Percentiles rank a stretch among this genome's conserved stretches.
These are phyloP conservation scores for Gallirallus australis DNA, from an alignment of 2,797 vertebrate species.

Conservation along the genomic window DNA sequence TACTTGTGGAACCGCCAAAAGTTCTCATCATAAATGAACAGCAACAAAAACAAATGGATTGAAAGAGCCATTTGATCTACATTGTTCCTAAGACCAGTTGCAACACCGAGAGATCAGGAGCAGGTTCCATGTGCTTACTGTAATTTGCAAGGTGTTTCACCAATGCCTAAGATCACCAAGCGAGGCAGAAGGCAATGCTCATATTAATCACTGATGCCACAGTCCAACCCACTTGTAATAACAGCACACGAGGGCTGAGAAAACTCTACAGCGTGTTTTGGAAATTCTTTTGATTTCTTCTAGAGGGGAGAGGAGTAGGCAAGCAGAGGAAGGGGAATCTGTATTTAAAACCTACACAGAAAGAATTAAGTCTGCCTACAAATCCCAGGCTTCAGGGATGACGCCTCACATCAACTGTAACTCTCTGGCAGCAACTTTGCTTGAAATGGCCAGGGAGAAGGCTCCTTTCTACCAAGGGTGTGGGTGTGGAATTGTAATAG, in stretches of 20 bases:
- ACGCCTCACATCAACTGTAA: not conserved
- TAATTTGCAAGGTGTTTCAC: not conserved
- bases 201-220: not conserved
- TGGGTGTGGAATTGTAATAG: constrained; percentile 40
- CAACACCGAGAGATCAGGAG: not conserved
- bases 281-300: not conserved
- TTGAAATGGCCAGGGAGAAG: constrained; percentile 2
- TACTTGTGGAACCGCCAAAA: accelerated
- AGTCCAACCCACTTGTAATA: not conserved
- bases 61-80: not conserved
- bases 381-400: not conserved
- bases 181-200: not conserved
- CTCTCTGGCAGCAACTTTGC: not conserved
- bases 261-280: not conserved
- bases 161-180: not conserved
- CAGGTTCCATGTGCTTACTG: not conserved
- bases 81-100: not conserved
- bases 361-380: not conserved
- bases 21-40: not conserved
- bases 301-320: not conserved
- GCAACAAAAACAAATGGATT: not conserved
- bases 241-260: not conserved
- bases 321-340: constrained; percentile 10
- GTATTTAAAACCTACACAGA: not conserved
- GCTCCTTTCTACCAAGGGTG: not conserved